Base-by-base conservation (phyloP, 2,888 invertebrate genomes). In the Deroplatys truncata region DNA sequence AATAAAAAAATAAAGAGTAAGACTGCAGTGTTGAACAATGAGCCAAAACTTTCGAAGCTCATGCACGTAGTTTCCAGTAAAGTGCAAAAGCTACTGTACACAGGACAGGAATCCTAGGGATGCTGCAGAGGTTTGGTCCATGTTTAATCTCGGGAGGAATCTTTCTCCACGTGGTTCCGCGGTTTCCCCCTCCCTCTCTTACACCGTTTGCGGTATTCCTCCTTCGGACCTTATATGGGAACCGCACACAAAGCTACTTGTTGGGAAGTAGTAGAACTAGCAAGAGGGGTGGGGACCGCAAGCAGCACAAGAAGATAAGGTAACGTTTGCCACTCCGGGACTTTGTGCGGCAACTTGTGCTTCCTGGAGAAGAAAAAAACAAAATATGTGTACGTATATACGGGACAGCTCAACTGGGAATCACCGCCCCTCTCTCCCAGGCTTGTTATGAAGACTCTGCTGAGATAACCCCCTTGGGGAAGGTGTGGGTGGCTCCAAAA, bases 131-230 rank as follows among this genome's bases (percentile, higher is more conserved):
- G 56, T 72, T 43, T 72, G 56, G 56, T 72, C 56, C 56, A 72
- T 72, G 56, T 72, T 86, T 86, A 82, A 82, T 86, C 86, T 86
- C 86, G 72, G n/a, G 86, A 72, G 86, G 56, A 72, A 72, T 29
- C 86, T 29, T 31, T 87, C 87, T 35, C 87, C 87, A 83, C 87
- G 87, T 87, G 87, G 87, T 87, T 87, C 83, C 83, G 87, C 43
- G 87, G 87, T 35, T 87, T 87, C 56, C 56, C 56, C 56, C 56
- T 7, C 56, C 56, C 56, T 0, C 56, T 35, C 35, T 35, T 35
- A 20, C 56, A 56, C 56, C 56, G 56, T 72, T 72, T 72, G 56
- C 56, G 56, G 56, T 72, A 20, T 72, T 72, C 56, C 56, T 72
- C 56, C 56, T 72, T 72, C 25, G 87, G 87, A 87, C 87, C 87